Base-by-base conservation (phyloP, 1,140 invertebrate genomes). In the Stegodyphus dumicola region DNA sequence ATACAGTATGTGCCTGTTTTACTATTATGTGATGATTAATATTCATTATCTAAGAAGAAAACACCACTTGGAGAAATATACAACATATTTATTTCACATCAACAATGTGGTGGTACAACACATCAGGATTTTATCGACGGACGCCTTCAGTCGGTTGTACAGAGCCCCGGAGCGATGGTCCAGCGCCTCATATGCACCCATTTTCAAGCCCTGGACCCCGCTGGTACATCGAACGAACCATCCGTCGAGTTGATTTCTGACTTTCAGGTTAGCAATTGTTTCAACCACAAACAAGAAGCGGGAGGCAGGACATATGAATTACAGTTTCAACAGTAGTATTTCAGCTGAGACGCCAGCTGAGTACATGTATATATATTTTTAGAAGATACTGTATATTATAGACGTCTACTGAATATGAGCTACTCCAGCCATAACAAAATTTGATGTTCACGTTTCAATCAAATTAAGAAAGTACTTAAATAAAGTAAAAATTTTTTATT, bases 211-310 rank as follows among this genome's bases (percentile, higher is more conserved):
- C 60, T 77, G 75, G 56, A 77, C 48, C 56, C 52, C 75, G 17
- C 15, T 65, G 49, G 75, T 77, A 77, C 75, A 77, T 77, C 75
- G 33, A 77, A 66, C 75, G 75, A 77, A 77, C 65, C 75, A 77
- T 77, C 75, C 75, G 75, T 77, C 54, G 60, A 77, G 56, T 48
- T 60, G 33, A 33, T 33, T 33, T 33, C 33, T 60, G 9, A 60
- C 5, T 1, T 60, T 11, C 56, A 5, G 9, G 15, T 9, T 11
- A 60, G 56, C 9, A 60, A 11, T 60, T 60, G 56, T 9, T 60
- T 60, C 5, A 11, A 15, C 9, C 15, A 60, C 15, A 60, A 60
- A 60, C 15, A 15, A 60, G 33, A 33, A 33, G 33, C 33, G 33
- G 33, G 33, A 33, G 33, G 33, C 33, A 33, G 33, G 33, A 33